Evolutionary conservation across 2,797 vertebrate species (phyloP).

Genomic region (Moxostoma hubbsi): DNA sequence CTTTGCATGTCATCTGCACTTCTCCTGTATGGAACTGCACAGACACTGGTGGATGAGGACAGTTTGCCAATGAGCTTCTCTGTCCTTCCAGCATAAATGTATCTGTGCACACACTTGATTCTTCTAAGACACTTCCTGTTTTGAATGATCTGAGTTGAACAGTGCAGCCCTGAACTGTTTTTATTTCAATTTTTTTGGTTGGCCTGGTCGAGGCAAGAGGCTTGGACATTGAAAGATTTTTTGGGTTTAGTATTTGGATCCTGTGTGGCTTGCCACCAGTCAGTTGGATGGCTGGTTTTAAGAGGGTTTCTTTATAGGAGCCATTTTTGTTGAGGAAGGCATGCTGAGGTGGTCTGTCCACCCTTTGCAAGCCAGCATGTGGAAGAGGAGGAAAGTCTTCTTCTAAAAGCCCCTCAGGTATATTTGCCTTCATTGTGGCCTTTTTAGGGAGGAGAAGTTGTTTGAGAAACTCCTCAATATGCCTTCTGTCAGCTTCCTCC

Average conservation of each 20-base stretch:
- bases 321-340: neutral
- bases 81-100: neutral
- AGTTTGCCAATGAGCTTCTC: constrained; percentile 14
- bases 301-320: constrained; percentile 11
- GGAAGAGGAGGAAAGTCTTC: constrained; percentile 64
- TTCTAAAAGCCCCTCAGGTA: constrained; percentile 43
- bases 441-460: constrained; percentile 17
- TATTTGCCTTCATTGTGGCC: constrained; percentile 21
- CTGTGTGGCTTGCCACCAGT: constrained; percentile 32
- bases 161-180: constrained; percentile 12
- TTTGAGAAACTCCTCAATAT: constrained; percentile 29
- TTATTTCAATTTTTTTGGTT: constrained; percentile 20
- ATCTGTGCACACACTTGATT: neutral
- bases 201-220: neutral
- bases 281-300: constrained; percentile 9
- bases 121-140: constrained; percentile 16
- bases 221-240: constrained; percentile 7
- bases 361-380: constrained; percentile 28
- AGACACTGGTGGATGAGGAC: constrained; percentile 16
- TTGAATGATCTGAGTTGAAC: constrained; percentile 5
- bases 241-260: constrained; percentile 42
- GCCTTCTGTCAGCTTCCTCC: constrained; percentile 10
- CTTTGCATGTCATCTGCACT: neutral
- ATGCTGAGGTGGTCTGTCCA: constrained; percentile 8
- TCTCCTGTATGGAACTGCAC: neutral